Evolutionary conservation across 2,797 vertebrate species (phyloP).

Genomic region (Rhinoraja longicauda): DNA sequence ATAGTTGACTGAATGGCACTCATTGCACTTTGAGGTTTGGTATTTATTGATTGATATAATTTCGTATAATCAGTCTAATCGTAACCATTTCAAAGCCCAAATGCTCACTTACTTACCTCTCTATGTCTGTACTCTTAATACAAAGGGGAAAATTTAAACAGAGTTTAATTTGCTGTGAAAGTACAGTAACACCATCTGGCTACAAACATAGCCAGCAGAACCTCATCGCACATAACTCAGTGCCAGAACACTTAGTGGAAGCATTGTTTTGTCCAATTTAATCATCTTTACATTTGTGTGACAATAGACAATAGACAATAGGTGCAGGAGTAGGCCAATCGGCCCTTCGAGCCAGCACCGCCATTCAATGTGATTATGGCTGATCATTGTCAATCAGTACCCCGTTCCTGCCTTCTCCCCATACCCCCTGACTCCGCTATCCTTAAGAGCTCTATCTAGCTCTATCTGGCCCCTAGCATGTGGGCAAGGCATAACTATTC

Average conservation of each 20-base stretch:
- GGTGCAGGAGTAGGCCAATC: too few species aligned
- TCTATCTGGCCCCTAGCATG: too few species aligned
- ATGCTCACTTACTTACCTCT: slow-evolving; percentile 18
- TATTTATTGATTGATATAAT: neutral
- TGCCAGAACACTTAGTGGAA: slow-evolving; percentile 13
- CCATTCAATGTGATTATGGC: too few species aligned
- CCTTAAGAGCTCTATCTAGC: too few species aligned
- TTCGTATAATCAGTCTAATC: slow-evolving; percentile 5
- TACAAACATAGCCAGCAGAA: neutral
- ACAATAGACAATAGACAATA: too few species aligned
- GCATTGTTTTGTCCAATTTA: slow-evolving; percentile 20
- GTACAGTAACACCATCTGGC: slow-evolving; percentile 34
- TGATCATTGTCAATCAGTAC: too few species aligned
- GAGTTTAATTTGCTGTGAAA: slow-evolving; percentile 35
- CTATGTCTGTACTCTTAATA: neutral
- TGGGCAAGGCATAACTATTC: neutral
- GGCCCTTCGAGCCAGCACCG: too few species aligned
- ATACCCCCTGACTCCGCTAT: too few species aligned
- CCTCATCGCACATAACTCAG: neutral
- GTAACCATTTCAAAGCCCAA: slow-evolving; percentile 2
- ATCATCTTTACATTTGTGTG: neutral
- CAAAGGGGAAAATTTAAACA: neutral
- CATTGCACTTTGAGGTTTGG: neutral
- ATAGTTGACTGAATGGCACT: slow-evolving; percentile 13
- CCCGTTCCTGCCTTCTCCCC: too few species aligned